Evolutionary conservation across 2,113 vertebrate genomes (phyloP).

Genomic region (Tetrax tetrax): DNA sequence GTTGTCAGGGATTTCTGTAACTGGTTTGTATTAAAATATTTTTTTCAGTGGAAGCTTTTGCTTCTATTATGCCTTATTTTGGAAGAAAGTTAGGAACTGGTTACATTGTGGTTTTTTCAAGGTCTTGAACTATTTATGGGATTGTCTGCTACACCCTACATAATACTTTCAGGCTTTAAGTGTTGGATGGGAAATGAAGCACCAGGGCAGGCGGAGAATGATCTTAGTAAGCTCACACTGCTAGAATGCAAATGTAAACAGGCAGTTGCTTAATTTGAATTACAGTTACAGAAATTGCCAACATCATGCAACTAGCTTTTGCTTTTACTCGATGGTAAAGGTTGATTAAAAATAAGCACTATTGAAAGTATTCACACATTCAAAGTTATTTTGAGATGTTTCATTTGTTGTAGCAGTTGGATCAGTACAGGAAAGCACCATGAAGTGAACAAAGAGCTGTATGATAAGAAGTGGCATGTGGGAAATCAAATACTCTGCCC

Average conservation of each 20-base stretch:
- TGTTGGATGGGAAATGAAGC: not conserved
- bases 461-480: not conserved
- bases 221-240: not conserved
- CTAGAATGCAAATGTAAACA: constrained; percentile 2
- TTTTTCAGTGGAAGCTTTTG: constrained; percentile 1
- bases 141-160: not conserved
- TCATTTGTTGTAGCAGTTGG: not conserved
- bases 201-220: not conserved
- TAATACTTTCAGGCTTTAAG: not conserved
- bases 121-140: constrained; percentile 9
- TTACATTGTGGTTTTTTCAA: not conserved
- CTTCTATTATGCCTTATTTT: constrained; percentile 8
- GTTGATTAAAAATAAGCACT: not conserved
- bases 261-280: not conserved
- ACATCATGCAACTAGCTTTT: not conserved
- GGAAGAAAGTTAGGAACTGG: constrained; percentile 21
- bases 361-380: not conserved
- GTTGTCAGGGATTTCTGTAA: not conserved
- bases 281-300: not conserved
- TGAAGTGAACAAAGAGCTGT: not conserved
- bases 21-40: not conserved
- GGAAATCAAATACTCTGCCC: not conserved
- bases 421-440: not conserved
- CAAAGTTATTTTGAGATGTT: not conserved
- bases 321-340: not conserved